phyloP scores from a whole-genome alignment of 2,888 invertebrate genomes.

The Rugalucina vietnamica region DNA sequence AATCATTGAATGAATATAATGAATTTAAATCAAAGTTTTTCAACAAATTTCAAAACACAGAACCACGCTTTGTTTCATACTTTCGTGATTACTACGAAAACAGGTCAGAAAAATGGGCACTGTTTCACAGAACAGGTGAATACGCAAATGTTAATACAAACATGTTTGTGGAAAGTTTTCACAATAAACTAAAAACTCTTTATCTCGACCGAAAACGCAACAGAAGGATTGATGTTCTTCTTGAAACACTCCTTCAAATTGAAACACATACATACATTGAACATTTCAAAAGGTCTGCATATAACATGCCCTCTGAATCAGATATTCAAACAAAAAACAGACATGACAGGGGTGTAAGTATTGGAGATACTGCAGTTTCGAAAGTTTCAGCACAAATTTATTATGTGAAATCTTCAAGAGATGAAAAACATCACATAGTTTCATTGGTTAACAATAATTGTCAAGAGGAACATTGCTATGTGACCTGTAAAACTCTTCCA shows the following conservation, averaged over 20 bases:
- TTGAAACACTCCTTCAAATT: conserved; percentile 6
- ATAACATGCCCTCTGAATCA: neutral
- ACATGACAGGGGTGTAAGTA: neutral
- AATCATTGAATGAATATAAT: conserved; percentile 7
- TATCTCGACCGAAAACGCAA: conserved; percentile 18
- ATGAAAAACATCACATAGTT: neutral
- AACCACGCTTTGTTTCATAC: neutral
- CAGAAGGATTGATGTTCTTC: neutral
- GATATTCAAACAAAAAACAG: neutral
- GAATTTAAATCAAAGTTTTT: conserved; percentile 7
- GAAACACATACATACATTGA: conserved; percentile 2
- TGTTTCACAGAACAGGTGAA: neutral
- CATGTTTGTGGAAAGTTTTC: conserved; percentile 32
- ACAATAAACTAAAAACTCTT: conserved; percentile 21
- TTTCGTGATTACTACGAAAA: neutral
- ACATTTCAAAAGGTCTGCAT: neutral
- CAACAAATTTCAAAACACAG: neutral
- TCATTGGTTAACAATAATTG: neutral
- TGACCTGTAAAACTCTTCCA: conserved; percentile 15
- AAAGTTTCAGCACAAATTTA: neutral
- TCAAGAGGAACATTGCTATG: conserved; percentile 11
- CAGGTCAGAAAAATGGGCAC: conserved; percentile 25
- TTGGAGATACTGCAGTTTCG: neutral
- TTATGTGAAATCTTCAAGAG: neutral
- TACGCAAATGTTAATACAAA: conserved; percentile 9